A percentile compares a stretch with the other conserved stretches of the same genome.
Conservation (phyloP, 2,113 vertebrate species). For the Pontoporia blainvillei region DNA sequence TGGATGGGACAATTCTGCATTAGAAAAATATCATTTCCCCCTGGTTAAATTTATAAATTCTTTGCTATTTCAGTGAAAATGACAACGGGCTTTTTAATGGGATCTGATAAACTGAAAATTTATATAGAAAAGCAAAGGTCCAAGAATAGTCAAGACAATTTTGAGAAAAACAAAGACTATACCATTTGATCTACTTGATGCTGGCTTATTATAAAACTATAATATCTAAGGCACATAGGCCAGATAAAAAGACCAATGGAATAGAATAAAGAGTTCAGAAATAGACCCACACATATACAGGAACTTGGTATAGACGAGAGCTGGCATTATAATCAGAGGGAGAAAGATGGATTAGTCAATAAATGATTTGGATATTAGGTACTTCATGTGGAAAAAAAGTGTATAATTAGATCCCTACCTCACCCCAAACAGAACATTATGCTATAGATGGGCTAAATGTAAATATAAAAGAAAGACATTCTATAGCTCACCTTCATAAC, state of each 20-base stretch:
- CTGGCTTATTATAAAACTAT: background rate
- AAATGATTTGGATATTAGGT: background rate
- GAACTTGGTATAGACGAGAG: background rate
- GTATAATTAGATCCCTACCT: background rate
- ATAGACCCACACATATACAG: accelerated
- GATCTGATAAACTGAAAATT: background rate
- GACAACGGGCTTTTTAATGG: background rate
- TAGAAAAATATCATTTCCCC: background rate
- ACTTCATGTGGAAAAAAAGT: background rate
- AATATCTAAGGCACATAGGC: background rate
- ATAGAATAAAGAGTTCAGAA: background rate
- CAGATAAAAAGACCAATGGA: background rate
- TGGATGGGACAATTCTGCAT: too few relatives aligned
- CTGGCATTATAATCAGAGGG: background rate
- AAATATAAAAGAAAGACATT: background rate
- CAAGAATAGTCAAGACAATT: background rate
- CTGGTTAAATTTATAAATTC: background rate
- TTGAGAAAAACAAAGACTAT: background rate
- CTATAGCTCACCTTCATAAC: background rate
- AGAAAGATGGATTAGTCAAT: background rate
- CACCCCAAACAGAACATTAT: too few relatives aligned
- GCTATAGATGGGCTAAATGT: background rate
- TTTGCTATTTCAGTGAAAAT: background rate
- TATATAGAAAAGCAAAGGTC: background rate
- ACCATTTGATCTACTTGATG: background rate